Base-by-base conservation (phyloP, 2,888 invertebrate genomes). In the Dioctria rufipes region DNA sequence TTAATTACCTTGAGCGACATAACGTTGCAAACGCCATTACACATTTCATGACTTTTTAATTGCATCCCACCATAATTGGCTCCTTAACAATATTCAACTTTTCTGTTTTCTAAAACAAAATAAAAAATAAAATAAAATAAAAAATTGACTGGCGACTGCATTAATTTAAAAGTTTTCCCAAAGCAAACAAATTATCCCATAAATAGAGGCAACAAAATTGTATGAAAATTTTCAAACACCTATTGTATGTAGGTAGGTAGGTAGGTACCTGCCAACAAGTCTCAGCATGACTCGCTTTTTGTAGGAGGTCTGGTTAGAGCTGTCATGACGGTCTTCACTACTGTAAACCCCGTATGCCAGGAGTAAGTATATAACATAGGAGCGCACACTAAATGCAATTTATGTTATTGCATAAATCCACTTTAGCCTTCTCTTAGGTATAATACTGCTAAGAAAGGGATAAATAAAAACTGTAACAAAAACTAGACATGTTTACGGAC, bases 381-480 rank as follows among this genome's bases (percentile, higher is more conserved):
- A 75, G 58, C 60, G 58, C 13, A 60, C 73, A 75, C 73, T 60
- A 60, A 75, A 43, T 60, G 60, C 73, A 75, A 75, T 75, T 75
- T 75, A 75, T 75, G 73, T 60, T 75, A 75, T 75, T 75, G 73
- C 73, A 75, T 75, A 75, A 75, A 75, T 75, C 60, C 60, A 75
- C 43, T 58, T 75, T 60, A 39, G n/a, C 73, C 43, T 40, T 75
- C 60, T 43, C 6, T 40, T 13, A 9, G 60, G 13, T 37, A 40
- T 13, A 25, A 75, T 25, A 25, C 25, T 25, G 25, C 25, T 25
- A 25, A 25, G 25, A 25, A 25, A 25, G 25, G 60, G 25, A 60
- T 75, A 75, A 75, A 75, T 75, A 75, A 75, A 60, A 75, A 75
- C 58, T 8, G 63, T 63, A 25, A 13, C 60, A 63, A 63, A 63